Percentiles rank a stretch among this genome's conserved stretches.
Conservation (phyloP, 2,888 invertebrate genomes). For the Poecilus cupreus region DNA sequence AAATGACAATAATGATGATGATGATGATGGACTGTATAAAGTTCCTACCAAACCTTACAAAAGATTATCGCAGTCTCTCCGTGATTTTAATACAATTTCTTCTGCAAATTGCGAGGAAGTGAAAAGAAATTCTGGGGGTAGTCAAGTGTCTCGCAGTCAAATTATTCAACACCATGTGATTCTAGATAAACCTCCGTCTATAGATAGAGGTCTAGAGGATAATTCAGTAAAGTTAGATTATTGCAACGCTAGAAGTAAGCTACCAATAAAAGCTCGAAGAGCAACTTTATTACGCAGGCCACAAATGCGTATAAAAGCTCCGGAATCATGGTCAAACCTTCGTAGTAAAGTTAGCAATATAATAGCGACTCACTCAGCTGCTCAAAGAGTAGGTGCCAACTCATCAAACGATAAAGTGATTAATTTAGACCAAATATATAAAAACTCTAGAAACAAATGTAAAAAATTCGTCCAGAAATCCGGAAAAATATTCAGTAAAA, state of each 20-base stretch:
- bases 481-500: slow-evolving; percentile 68
- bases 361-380: slow-evolving; percentile 69
- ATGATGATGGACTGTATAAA: slow-evolving; percentile 69
- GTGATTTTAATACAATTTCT: slow-evolving; percentile 69
- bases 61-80: slow-evolving; percentile 69
- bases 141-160: slow-evolving; percentile 27
- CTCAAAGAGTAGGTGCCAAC: slow-evolving; percentile 69
- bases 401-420: slow-evolving; percentile 68
- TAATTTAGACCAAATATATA: slow-evolving; percentile 71
- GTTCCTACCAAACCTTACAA: slow-evolving; percentile 65
- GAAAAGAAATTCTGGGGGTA: slow-evolving; percentile 18
- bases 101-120: slow-evolving; percentile 57
- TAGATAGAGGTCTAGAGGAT: slow-evolving; percentile 44
- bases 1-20: slow-evolving; percentile 62
- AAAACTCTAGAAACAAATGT: slow-evolving; percentile 70
- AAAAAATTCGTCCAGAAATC: slow-evolving; percentile 69
- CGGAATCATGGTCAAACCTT: slow-evolving; percentile 69
- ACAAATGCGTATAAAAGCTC: slow-evolving; percentile 64
- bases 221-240: slow-evolving; percentile 65
- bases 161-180: slow-evolving; percentile 47
- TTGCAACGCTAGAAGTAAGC: slow-evolving; percentile 66
- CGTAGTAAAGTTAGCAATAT: slow-evolving; percentile 69
- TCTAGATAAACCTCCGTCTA: slow-evolving; percentile 14
- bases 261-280: slow-evolving; percentile 67
- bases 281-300: slow-evolving; percentile 67